Evolutionary conservation across 2,888 invertebrate genomes (phyloP), one percentile per base, ranked within the genome.

Genomic region (Epinotia nisella): DNA sequence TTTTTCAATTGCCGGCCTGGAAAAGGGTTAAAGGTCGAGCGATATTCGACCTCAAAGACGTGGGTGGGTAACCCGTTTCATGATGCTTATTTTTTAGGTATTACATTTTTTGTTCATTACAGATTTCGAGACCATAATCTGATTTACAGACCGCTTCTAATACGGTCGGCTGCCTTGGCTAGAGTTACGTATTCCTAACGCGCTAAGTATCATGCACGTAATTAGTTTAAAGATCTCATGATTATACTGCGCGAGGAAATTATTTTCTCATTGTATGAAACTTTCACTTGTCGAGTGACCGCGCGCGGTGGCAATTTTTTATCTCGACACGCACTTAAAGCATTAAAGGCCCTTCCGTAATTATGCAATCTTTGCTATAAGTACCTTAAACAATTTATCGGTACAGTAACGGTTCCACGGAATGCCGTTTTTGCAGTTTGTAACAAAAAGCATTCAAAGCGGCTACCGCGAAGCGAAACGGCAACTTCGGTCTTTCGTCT

Each of bases 221-320:
- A 29, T 64, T 65, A 55, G n/a, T 55, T 21, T 65, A 65, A 56
- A 56, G 55, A 66, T 66, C 55, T 39, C 2, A 35, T 51, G 19
- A 39, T 62, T 64, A 53, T 17, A 11, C 66, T 19, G 53, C 35
- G 41, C 21, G 39, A 66, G 66, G 39, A 66, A 66, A 66, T 66
- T 4, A 56, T 66, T 66, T 66, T 41, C 66, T 66, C 5, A 53
- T 66, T 66, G 41, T 55, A 24, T 49, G 62, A 49, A 51, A 39
- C 58, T 58, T 58, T 58, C 58, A 58, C 58, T 29, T 29, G 15
- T 0, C 15, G n/a, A 49, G 61, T 61, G 15, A n/a, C 61, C 21
- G 24, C 15, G 21, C 21, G 24, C 15, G 21, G 19, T 17, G 3
- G 19, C 11, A 53, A 19, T 45, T 61, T 60, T 61, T 61, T 61